Conservation (phyloP, 2,888 invertebrate genomes). For the Anticlea derivata region DNA sequence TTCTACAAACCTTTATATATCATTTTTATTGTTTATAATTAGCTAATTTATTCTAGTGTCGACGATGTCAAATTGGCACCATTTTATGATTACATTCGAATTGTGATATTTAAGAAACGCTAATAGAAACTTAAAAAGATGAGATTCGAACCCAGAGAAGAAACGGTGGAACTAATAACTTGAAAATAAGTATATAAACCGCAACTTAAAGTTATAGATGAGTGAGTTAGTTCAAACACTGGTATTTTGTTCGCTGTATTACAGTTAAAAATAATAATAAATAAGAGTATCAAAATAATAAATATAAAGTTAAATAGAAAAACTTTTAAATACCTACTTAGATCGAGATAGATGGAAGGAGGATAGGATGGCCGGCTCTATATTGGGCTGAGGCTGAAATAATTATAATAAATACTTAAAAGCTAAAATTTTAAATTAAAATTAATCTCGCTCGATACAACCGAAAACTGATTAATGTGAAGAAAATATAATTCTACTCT, state of each 20-base stretch:
- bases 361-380: background rate
- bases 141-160: constrained; percentile 77
- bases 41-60: constrained; percentile 31
- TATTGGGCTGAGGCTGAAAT: background rate
- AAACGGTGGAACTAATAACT: constrained; percentile 56
- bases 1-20: constrained; percentile 40
- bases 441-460: constrained; percentile 32
- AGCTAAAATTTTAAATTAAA: constrained; percentile 36
- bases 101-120: constrained; percentile 63
- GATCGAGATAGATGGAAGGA: background rate
- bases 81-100: constrained; percentile 27
- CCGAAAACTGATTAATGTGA: constrained; percentile 27
- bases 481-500: constrained; percentile 17
- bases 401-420: constrained; percentile 69
- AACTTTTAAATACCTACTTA: constrained; percentile 68
- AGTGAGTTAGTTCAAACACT: constrained; percentile 47
- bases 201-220: constrained; percentile 58
- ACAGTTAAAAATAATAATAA: constrained; percentile 38
- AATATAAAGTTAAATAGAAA: constrained; percentile 73
- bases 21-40: constrained; percentile 28
- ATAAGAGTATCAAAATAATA: constrained; percentile 28
- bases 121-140: constrained; percentile 60
- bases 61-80: constrained; percentile 36
- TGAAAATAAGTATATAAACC: constrained; percentile 78
- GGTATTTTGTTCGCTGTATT: constrained; percentile 52